Evolutionary conservation across 2,888 invertebrate genomes (phyloP), one percentile per base, ranked within the genome.

Genomic region (Perizoma flavofasciatum): DNA sequence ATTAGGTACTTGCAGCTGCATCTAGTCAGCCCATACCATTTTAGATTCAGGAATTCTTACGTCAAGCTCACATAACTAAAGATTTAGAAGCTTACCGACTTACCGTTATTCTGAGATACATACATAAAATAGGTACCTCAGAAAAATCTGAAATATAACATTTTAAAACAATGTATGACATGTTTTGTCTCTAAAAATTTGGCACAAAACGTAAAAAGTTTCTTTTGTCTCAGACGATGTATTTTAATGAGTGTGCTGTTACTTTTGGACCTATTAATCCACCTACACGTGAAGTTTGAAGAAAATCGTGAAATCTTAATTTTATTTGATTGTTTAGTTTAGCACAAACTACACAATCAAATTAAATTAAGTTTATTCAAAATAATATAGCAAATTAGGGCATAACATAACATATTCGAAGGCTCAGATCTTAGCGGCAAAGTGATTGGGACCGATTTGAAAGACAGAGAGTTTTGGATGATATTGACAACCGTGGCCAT

Each of bases 171-270:
- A 22, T 43, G 54, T 61, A 49, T 57, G 53, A 60, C 54, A 57
- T 66, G 49, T 62, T 67, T 56, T 59, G 59, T 66, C 59, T 69
- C 41, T 53, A 50, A 39, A 65, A 56, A 61, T 56, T 67, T 69
- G 67, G 68, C 68, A 68, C 61, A 52, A n/a, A 5, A 45, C 33
- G 10, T 48, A 52, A 58, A 45, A 48, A 53, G 43, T 53, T 46
- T 63, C 49, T 61, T 64, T 63, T 66, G 57, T 59, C 46, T 50
- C 33, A 34, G 33, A 22, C 49, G 34, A 22, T 37, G 43, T 55
- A 43, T 55, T 57, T 35, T 56, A 50, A 46, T 46, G 55, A 49
- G 37, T 55, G 11, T 43, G 51, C 11, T 43, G 49, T 45, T 56
- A 57, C 47, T 48, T 57, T 50, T 40, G 46, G 50, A 50, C 37